A percentile compares a stretch with the other conserved stretches of the same genome.
Evolutionary conservation across 2,888 invertebrate genomes (phyloP).

Genomic region (Habroteleia sp.): DNA sequence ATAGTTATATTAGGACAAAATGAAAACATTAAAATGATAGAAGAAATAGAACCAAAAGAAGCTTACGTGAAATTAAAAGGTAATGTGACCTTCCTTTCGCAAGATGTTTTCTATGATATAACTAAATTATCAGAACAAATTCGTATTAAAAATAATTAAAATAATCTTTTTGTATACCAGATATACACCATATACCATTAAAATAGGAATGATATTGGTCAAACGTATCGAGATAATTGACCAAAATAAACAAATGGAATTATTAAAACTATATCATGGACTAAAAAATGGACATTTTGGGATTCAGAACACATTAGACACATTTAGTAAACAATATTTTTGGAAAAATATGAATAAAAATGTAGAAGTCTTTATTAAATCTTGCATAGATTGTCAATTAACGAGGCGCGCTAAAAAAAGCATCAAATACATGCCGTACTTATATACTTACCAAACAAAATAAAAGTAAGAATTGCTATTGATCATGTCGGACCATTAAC

Average conservation of each 20-base stretch:
- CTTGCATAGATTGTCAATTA: neutral
- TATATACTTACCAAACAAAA: neutral
- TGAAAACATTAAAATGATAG: neutral
- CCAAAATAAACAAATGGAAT: neutral
- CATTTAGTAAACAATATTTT: constrained; percentile 4
- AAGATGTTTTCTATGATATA: constrained; percentile 3
- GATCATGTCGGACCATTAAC: neutral
- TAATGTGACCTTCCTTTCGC: neutral
- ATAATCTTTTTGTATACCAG: neutral
- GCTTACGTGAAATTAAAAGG: constrained; percentile 11
- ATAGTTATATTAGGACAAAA: neutral
- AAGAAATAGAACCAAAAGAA: constrained; percentile 4
- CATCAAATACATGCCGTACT: neutral
- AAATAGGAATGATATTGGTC: neutral
- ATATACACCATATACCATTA: neutral
- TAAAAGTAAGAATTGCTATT: neutral
- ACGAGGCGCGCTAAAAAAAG: neutral
- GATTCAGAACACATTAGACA: neutral
- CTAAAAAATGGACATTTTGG: constrained; percentile 3
- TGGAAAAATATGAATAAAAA: constrained; percentile 3
- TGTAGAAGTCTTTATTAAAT: neutral
- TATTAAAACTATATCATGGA: constrained; percentile 4
- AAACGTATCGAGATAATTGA: neutral
- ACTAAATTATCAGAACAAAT: constrained; percentile 2
- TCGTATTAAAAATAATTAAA: constrained; percentile 2